Evolutionary conservation across 2,888 invertebrate species (phyloP).

Genomic region (Caenorhabditis sulstoni): DNA sequence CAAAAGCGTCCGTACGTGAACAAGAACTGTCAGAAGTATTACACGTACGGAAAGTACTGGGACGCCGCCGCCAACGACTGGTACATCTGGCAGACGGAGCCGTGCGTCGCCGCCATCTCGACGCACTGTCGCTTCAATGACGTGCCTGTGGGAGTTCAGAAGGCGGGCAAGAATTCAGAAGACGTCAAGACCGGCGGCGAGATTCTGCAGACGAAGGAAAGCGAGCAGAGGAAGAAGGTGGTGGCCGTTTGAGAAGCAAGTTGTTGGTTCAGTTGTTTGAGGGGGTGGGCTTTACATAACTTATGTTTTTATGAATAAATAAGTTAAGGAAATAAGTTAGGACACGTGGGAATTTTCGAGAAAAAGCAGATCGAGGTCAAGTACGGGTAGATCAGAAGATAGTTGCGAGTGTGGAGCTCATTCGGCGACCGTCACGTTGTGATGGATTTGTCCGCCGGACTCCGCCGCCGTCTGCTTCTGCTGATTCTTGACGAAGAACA

Average conservation of each 20-base stretch:
- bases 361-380: conserved; percentile 38
- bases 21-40: conserved; percentile 77
- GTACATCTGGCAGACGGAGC: conserved; percentile 77
- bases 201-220: conserved; percentile 32
- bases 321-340: conserved; percentile 1
- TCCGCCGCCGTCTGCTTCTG: conserved; percentile 11
- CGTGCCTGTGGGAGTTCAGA: conserved; percentile 61
- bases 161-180: conserved; percentile 33
- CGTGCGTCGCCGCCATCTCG: conserved; percentile 76
- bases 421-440: conserved; percentile 41
- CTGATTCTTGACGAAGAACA: conserved; percentile 46
- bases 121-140: conserved; percentile 80
- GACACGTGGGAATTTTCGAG: not conserved
- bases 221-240: conserved; percentile 50
- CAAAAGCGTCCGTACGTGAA: conserved; percentile 77
- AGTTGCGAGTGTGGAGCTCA: not conserved
- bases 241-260: conserved; percentile 20
- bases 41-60: conserved; percentile 74
- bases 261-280: conserved; percentile 1
- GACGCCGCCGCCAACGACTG: conserved; percentile 72
- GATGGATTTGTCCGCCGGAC: conserved; percentile 6
- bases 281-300: not conserved
- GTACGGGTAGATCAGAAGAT: conserved; percentile 35
- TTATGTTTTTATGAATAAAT: conserved; percentile 27
- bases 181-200: conserved; percentile 36